phyloP scores from a whole-genome alignment of 2,113 vertebrate species.

The Triplophysa dalaica region DNA sequence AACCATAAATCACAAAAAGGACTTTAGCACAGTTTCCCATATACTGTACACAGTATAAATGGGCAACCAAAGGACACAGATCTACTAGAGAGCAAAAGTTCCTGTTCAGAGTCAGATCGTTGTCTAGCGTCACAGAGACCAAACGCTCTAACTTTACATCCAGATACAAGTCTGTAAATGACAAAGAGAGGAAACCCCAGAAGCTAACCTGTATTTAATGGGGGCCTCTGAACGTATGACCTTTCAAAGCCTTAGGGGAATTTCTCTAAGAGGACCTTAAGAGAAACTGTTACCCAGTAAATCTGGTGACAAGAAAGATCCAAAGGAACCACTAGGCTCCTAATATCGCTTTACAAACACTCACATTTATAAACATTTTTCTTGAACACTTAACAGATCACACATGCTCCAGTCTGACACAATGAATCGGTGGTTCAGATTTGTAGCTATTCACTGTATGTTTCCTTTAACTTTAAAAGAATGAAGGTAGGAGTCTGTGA shows the following conservation, averaged over 20 bases:
- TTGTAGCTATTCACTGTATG: not conserved
- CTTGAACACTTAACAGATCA: not conserved
- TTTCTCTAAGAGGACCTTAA: not conserved
- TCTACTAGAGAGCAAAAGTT: slow-evolving; percentile 26
- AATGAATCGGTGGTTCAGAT: slow-evolving; percentile 1
- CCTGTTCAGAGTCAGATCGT: not conserved
- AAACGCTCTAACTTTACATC: slow-evolving; percentile 41
- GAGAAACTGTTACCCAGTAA: slow-evolving; percentile 26
- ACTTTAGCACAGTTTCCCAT: no score
- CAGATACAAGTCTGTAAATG: slow-evolving; percentile 30
- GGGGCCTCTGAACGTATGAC: slow-evolving; percentile 50
- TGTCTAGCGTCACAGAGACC: slow-evolving; percentile 30
- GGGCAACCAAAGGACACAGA: slow-evolving; percentile 27
- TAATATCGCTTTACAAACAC: slow-evolving; percentile 5
- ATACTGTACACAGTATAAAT: not conserved
- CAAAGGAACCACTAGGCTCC: slow-evolving; percentile 48
- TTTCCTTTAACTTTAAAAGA: not conserved
- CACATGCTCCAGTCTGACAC: not conserved
- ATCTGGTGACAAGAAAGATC: slow-evolving; percentile 7
- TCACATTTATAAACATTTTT: not conserved
- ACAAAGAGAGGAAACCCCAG: slow-evolving; percentile 48
- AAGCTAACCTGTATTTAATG: slow-evolving; percentile 59
- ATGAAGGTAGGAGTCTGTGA: not conserved
- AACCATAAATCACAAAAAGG: no score
- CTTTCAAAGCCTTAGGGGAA: slow-evolving; percentile 51